phyloP scores from a whole-genome alignment of 53 echinoderm and acorn worm genomes.

The Temnopleurus reevesii region DNA sequence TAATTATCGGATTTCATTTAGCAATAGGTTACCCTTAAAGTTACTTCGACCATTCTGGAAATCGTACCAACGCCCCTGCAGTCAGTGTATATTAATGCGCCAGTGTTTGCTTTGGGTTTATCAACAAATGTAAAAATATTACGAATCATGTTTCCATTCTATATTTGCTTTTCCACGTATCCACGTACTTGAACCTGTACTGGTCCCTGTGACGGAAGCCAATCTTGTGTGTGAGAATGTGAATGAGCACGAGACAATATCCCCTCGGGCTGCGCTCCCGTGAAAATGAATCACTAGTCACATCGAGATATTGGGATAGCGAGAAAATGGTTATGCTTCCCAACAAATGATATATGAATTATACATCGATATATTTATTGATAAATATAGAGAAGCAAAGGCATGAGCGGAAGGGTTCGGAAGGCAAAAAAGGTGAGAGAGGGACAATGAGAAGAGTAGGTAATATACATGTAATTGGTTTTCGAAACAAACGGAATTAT shows the following conservation, averaged over 20 bases:
- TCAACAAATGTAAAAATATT: neutral
- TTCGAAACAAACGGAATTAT: no score
- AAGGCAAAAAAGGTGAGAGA: no score
- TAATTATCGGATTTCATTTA: no score
- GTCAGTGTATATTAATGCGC: neutral
- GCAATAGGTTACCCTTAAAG: no score
- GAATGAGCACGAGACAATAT: neutral
- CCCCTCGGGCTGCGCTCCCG: constrained; percentile 8
- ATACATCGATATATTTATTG: constrained; percentile 17
- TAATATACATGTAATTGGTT: no score
- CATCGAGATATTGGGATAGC: neutral
- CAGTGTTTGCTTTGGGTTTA: neutral
- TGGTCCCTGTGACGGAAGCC: neutral
- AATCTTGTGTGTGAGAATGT: neutral
- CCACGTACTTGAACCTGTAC: neutral
- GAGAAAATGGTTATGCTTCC: neutral
- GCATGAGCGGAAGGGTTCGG: no score
- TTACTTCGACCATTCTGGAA: no score
- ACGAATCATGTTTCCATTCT: neutral
- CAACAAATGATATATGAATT: constrained; percentile 5
- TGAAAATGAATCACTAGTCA: constrained; percentile 11
- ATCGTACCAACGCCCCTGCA: no score
- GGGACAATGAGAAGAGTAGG: no score
- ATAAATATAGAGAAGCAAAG: no score
- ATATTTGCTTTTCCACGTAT: neutral